These are phyloP conservation scores for Artemia franciscana DNA, from an alignment of 1,140 invertebrate genomes.

Conservation along the genomic window DNA sequence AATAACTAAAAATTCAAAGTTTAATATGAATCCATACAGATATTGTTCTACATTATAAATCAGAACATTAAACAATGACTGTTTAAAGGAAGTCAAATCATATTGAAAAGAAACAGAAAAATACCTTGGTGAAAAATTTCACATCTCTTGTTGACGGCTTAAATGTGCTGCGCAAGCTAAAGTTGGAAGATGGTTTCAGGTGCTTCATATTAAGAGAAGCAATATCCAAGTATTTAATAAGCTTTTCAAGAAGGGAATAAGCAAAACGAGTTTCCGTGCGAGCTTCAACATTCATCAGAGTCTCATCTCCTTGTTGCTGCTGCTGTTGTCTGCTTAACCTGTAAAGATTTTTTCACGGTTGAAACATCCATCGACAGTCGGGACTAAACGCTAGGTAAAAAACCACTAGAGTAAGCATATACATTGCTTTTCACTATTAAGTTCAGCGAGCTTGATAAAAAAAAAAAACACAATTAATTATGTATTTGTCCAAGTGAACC, in stretches of 20 bases:
- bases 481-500: no score
- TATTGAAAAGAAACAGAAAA: background rate
- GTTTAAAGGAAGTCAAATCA: no score
- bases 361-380: no score
- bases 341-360: background rate
- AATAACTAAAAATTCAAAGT: no score
- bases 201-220: conserved; percentile 94
- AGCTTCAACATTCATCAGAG: conserved; percentile 25
- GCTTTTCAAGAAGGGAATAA: conserved; percentile 84
- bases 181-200: conserved; percentile 74
- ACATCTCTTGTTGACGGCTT: conserved; percentile 90
- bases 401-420: no score
- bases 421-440: no score
- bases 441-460: no score
- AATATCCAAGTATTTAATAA: conserved; percentile 87
- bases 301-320: conserved; percentile 25
- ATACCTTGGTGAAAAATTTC: conserved; percentile 95
- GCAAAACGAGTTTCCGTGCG: conserved; percentile 80
- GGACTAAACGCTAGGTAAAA: no score
- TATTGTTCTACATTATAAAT: no score
- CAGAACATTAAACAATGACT: no score
- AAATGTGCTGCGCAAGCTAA: conserved; percentile 74
- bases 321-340: conserved; percentile 13
- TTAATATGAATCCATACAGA: no score
- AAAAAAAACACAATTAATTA: no score